Conservation (phyloP, 2,113 vertebrate genomes). For the Pyxicephalus adspersus region DNA sequence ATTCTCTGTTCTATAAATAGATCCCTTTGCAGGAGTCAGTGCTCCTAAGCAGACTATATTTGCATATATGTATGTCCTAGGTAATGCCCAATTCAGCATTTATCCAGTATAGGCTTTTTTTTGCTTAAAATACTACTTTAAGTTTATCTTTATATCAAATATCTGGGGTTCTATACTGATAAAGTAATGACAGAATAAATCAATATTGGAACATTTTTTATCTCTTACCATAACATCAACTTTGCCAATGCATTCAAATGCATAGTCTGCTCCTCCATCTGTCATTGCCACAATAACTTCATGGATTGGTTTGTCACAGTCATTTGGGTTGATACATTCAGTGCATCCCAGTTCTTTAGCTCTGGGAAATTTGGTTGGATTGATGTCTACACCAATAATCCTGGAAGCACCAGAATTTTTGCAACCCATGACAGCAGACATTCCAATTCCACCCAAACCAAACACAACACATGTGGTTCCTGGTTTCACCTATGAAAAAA, state of each 20-base stretch:
- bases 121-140: too few species aligned
- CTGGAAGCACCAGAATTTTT: slow-evolving; percentile 47
- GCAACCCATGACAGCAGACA: slow-evolving; percentile 57
- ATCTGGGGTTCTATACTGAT: too few species aligned
- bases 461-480: slow-evolving; percentile 54
- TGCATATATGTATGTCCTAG: too few species aligned
- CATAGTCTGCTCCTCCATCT: slow-evolving; percentile 55
- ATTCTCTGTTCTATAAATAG: too few species aligned
- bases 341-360: slow-evolving; percentile 56
- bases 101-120: too few species aligned
- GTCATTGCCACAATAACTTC: slow-evolving; percentile 58
- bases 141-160: too few species aligned
- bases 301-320: slow-evolving; percentile 57
- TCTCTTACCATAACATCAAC: slow-evolving; percentile 58
- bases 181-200: too few species aligned
- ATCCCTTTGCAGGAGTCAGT: too few species aligned
- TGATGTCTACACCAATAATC: slow-evolving; percentile 58
- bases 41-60: too few species aligned
- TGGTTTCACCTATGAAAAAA: slow-evolving; percentile 35
- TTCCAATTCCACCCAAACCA: slow-evolving; percentile 56
- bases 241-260: slow-evolving; percentile 60
- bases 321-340: slow-evolving; percentile 54
- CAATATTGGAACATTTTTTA: too few species aligned
- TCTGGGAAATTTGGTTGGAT: slow-evolving; percentile 54
- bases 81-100: too few species aligned